A percentile compares a stretch with the other conserved stretches of the same genome.
Evolutionary conservation across 2,113 vertebrate genomes (phyloP).

Genomic region (Pangasianodon gigas): DNA sequence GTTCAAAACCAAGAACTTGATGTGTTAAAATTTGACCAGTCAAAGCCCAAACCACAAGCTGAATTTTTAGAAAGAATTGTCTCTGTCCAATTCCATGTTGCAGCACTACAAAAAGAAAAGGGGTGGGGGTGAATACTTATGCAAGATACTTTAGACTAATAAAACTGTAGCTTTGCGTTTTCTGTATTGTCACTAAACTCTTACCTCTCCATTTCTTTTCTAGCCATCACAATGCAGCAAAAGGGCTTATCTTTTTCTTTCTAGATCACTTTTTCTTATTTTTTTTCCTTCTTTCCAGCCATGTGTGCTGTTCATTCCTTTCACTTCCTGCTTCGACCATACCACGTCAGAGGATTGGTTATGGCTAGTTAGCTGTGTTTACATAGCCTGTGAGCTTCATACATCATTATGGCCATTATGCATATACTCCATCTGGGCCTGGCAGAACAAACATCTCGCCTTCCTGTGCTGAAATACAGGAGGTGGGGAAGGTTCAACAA

Average conservation of each 20-base stretch:
- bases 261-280: neutral
- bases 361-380: neutral
- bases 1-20: neutral
- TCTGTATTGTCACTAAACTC: neutral
- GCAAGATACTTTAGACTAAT: neutral
- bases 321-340: neutral
- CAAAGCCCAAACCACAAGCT: neutral
- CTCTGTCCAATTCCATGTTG: neutral
- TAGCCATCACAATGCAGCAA: neutral
- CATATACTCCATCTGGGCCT: neutral
- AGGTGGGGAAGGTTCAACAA: conserved; percentile 3
- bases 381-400: conserved; percentile 19
- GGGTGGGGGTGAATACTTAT: neutral
- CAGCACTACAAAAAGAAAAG: neutral
- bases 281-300: neutral
- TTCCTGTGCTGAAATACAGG: conserved; percentile 32
- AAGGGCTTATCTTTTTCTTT: neutral
- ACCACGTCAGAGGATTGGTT: conserved; percentile 2
- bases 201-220: neutral
- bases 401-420: conserved; percentile 15
- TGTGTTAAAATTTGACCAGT: neutral
- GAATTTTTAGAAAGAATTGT: neutral
- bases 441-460: conserved; percentile 15
- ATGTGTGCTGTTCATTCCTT: neutral
- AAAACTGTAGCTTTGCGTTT: neutral